Percentiles rank a stretch among this genome's conserved stretches.
phyloP scores from a whole-genome alignment of 2,888 invertebrate species.

The Alloplasta piceator region DNA sequence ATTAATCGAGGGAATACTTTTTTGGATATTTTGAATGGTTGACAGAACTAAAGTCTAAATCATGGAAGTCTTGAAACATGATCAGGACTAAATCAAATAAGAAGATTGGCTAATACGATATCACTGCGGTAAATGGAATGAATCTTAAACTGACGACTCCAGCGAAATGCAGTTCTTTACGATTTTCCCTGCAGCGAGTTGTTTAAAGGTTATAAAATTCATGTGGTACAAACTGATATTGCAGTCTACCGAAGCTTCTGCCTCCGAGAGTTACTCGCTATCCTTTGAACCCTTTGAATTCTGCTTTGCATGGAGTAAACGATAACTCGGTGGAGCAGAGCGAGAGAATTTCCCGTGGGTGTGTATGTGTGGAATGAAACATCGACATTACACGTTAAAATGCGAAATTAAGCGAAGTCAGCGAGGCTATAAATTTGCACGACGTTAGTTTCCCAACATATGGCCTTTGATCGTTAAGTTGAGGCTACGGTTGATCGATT shows the following conservation, averaged over 20 bases:
- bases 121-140: no score
- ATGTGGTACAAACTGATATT: no score
- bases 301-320: conserved; percentile 2
- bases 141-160: no score
- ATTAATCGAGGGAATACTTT: no score
- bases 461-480: neutral
- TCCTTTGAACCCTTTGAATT: conserved; percentile 8
- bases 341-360: neutral
- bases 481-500: conserved; percentile 69
- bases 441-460: conserved; percentile 10
- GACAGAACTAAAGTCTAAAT: no score
- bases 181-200: no score
- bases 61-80: neutral
- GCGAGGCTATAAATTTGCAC: neutral
- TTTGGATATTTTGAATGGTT: no score
- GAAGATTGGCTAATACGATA: no score
- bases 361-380: neutral
- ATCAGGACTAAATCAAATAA: no score
- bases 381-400: neutral
- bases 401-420: neutral
- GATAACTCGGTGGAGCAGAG: conserved; percentile 10
- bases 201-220: no score
- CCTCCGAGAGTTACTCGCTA: neutral
- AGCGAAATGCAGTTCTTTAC: no score
- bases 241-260: no score